A percentile compares a stretch with the other conserved stretches of the same genome.
Evolutionary conservation across 2,797 vertebrate genomes (phyloP).

Genomic region (Falco novaeseelandiae): DNA sequence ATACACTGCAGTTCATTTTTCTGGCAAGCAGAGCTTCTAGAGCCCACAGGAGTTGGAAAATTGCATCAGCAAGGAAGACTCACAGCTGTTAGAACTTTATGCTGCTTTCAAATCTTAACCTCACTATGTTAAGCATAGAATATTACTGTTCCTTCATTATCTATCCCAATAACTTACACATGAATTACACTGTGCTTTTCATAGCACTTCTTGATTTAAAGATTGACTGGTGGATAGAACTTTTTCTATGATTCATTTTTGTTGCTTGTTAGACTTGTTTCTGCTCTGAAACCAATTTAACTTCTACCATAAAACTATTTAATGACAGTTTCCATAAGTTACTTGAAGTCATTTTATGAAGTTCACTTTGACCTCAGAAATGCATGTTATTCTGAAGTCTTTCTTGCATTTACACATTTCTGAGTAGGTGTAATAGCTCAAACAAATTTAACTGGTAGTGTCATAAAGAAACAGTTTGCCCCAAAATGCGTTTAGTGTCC

Average conservation of each 20-base stretch:
- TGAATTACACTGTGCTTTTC: neutral
- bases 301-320: neutral
- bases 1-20: neutral
- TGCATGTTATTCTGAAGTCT: neutral
- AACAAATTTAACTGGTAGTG: neutral
- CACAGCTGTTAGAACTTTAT: neutral
- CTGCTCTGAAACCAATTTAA: neutral
- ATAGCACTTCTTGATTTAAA: neutral
- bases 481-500: neutral
- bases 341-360: neutral
- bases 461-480: neutral
- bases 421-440: neutral
- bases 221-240: neutral
- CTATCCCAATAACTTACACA: neutral
- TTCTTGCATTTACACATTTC: neutral
- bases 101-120: too few species aligned
- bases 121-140: fast-evolving
- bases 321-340: neutral
- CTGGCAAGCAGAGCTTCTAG: neutral
- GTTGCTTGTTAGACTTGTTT: neutral
- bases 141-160: neutral
- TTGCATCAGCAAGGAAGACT: neutral
- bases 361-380: neutral
- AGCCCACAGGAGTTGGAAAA: neutral
- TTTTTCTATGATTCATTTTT: neutral